Conservation (phyloP, 2,797 vertebrate genomes). For the Perodicticus potto region DNA sequence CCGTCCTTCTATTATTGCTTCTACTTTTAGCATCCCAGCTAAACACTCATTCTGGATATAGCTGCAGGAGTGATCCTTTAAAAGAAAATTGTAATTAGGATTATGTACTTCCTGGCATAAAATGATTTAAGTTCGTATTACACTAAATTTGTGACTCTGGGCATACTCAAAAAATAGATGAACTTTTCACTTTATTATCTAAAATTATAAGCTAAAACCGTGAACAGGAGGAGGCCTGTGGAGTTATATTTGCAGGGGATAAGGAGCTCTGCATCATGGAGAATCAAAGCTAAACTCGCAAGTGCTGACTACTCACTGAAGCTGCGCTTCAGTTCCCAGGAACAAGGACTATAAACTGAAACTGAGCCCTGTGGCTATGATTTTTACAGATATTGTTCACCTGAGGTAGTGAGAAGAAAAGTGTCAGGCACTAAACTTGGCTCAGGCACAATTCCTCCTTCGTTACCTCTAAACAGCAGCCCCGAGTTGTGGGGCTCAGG, state of each 20-base stretch:
- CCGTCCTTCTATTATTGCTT: not conserved
- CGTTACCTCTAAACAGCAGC: not conserved
- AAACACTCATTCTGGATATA: not conserved
- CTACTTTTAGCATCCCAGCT: not conserved
- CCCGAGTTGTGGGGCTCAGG: not conserved
- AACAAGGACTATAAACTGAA: not conserved
- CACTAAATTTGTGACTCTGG: not conserved
- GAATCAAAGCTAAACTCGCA: not conserved
- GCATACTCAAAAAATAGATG: slow-evolving; percentile 7
- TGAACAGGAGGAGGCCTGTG: not conserved
- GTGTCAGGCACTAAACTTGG: not conserved
- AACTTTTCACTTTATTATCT: slow-evolving; percentile 33
- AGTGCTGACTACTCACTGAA: not conserved
- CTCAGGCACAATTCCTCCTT: not conserved
- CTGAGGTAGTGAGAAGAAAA: not conserved
- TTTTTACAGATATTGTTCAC: not conserved
- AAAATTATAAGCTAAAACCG: not conserved
- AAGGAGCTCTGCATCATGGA: not conserved
- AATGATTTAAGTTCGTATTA: not conserved
- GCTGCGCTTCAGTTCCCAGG: not conserved
- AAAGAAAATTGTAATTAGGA: not conserved
- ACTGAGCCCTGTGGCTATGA: not conserved
- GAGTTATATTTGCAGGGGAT: not conserved
- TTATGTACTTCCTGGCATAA: not conserved
- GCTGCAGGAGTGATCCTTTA: not conserved